phyloP scores from a whole-genome alignment of 2,113 vertebrate species.

The Aphyosemion australe region DNA sequence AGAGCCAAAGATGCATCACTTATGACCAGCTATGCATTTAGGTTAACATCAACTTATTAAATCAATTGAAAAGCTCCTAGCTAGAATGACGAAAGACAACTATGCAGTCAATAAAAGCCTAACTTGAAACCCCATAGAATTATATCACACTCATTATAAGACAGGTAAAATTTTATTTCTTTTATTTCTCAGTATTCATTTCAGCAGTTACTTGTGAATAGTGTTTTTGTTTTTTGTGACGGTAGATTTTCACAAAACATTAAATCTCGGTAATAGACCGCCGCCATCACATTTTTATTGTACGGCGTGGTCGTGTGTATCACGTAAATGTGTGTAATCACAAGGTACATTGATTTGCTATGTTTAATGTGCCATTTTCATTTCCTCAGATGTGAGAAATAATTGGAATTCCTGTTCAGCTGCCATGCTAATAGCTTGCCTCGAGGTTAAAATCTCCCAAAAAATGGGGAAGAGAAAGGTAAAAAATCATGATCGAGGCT shows the following conservation, averaged over 20 bases:
- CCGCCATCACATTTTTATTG: constrained; percentile 15
- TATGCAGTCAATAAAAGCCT: too few species aligned
- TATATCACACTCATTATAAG: constrained; percentile 38
- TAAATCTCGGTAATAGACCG: constrained; percentile 22
- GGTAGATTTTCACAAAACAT: constrained; percentile 32
- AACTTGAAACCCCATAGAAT: constrained; percentile 43
- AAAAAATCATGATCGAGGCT: constrained; percentile 43
- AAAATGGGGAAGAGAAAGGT: constrained; percentile 29
- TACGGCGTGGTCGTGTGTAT: constrained; percentile 15
- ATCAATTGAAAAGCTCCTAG: constrained; percentile 35
- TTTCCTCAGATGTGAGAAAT: constrained; percentile 57
- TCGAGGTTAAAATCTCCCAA: constrained; percentile 49
- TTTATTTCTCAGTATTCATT: constrained; percentile 7
- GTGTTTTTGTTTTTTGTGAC: not conserved
- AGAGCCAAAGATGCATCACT: constrained; percentile 41
- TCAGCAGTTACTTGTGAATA: constrained; percentile 3
- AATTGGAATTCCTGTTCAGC: constrained; percentile 58
- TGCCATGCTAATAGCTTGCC: constrained; percentile 59
- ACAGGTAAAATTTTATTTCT: constrained; percentile 18
- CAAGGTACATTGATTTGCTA: constrained; percentile 50
- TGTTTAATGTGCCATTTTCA: constrained; percentile 62
- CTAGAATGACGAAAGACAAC: too few species aligned
- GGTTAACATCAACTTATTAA: too few species aligned
- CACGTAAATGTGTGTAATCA: constrained; percentile 52
- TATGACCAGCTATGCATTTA: constrained; percentile 41